Conservation (phyloP, 2,113 vertebrate species). For the Oophaga pumilio region DNA sequence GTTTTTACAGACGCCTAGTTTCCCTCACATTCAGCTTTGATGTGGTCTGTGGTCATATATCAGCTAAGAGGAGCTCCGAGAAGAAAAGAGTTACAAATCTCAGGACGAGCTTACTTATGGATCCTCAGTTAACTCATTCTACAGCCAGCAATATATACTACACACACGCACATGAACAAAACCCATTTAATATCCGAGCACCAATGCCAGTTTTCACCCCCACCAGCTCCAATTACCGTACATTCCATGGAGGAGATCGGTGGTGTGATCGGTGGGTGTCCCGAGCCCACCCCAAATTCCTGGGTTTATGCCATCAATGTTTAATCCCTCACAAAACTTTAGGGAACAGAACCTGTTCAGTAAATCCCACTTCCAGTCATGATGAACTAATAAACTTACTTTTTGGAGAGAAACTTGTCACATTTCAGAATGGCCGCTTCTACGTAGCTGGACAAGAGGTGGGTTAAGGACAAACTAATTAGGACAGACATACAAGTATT, state of each 20-base stretch:
- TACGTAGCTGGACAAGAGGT: conserved; percentile 79
- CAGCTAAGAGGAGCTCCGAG: too few relatives aligned
- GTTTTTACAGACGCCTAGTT: too few relatives aligned
- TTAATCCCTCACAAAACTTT: not conserved
- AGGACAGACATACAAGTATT: not conserved
- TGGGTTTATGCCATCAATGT: not conserved
- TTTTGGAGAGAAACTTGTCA: conserved; percentile 89
- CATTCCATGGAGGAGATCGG: not conserved
- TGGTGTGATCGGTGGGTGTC: not conserved
- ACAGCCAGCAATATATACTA: too few relatives aligned
- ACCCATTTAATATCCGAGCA: too few relatives aligned
- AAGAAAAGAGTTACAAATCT: too few relatives aligned
- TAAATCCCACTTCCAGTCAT: not conserved
- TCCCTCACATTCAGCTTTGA: too few relatives aligned
- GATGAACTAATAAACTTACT: conserved; percentile 70
- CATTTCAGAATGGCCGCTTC: conserved; percentile 96
- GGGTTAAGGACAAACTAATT: conserved; percentile 6
- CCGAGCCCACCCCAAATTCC: not conserved
- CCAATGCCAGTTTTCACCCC: too few relatives aligned
- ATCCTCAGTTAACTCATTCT: too few relatives aligned
- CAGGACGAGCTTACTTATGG: too few relatives aligned
- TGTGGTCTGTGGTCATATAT: too few relatives aligned
- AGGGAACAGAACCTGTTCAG: not conserved
- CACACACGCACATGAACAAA: too few relatives aligned
- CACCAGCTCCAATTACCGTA: too few relatives aligned